phyloP scores from a whole-genome alignment of 2,888 invertebrate genomes.

The Cataglyphis albicans region DNA sequence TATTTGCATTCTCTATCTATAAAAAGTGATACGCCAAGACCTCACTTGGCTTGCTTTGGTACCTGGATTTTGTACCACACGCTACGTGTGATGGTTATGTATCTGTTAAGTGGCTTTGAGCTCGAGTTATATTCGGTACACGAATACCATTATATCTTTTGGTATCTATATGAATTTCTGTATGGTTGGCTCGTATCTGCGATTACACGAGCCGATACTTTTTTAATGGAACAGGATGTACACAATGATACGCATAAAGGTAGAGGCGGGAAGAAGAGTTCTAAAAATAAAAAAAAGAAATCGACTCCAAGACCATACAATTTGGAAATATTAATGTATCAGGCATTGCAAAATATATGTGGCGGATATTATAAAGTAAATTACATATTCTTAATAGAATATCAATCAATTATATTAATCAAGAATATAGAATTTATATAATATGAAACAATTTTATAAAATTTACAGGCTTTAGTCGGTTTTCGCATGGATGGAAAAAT shows the following conservation, averaged over 20 bases:
- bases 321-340: slow-evolving; percentile 94
- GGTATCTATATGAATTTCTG: slow-evolving; percentile 97
- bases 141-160: slow-evolving; percentile 98
- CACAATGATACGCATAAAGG: slow-evolving; percentile 86
- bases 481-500: slow-evolving; percentile 96
- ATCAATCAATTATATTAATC: neutral
- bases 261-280: slow-evolving; percentile 86
- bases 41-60: slow-evolving; percentile 94
- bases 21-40: slow-evolving; percentile 90
- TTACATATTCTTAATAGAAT: slow-evolving; percentile 14
- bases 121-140: slow-evolving; percentile 98
- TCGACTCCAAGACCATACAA: slow-evolving; percentile 91
- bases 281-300: slow-evolving; percentile 90
- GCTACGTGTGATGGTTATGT: slow-evolving; percentile 96
- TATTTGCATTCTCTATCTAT: slow-evolving; percentile 91
- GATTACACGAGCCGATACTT: slow-evolving; percentile 94
- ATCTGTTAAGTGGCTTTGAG: slow-evolving; percentile 97
- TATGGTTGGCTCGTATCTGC: slow-evolving; percentile 98
- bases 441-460: slow-evolving; percentile 10
- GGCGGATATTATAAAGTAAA: slow-evolving; percentile 97
- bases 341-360: slow-evolving; percentile 97
- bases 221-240: slow-evolving; percentile 92
- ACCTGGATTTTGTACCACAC: slow-evolving; percentile 99
- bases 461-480: slow-evolving; percentile 92
- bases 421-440: neutral